These are phyloP conservation scores for Phalacrocorax pelagicus DNA, from an alignment of 2,113 vertebrate species.

Conservation along the genomic window DNA sequence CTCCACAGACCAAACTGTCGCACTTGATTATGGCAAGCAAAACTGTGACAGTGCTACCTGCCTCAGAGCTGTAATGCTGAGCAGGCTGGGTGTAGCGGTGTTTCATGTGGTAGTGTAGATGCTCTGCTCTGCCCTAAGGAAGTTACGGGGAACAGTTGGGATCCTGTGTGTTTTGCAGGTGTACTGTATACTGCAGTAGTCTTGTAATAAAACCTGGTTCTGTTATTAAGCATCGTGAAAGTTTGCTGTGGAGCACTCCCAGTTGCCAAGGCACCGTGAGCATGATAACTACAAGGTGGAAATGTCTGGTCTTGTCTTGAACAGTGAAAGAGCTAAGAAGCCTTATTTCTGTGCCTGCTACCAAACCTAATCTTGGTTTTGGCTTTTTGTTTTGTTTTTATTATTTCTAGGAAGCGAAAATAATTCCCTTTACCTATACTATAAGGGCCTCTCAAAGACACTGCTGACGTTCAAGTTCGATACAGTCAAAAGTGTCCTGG, in stretches of 20 bases:
- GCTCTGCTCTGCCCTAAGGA: background rate
- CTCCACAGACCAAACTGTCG: conserved; percentile 22
- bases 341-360: background rate
- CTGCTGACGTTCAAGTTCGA: conserved; percentile 98
- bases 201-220: background rate
- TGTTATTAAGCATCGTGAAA: background rate
- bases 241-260: background rate
- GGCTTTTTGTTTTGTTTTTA: too few relatives aligned
- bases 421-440: conserved; percentile 98
- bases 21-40: background rate
- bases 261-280: background rate
- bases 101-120: background rate
- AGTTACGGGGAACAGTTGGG: background rate
- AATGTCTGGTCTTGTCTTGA: background rate
- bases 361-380: background rate
- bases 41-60: background rate
- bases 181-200: background rate
- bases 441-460: conserved; percentile 98
- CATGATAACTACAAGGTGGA: accelerated
- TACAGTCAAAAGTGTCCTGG: conserved; percentile 97
- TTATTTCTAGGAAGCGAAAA: conserved; percentile 90
- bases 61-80: background rate
- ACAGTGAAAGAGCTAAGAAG: background rate
- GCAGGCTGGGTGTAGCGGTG: background rate
- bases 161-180: background rate